phyloP scores from a whole-genome alignment of 2,113 vertebrate species.

The Brachyistius frenatus region DNA sequence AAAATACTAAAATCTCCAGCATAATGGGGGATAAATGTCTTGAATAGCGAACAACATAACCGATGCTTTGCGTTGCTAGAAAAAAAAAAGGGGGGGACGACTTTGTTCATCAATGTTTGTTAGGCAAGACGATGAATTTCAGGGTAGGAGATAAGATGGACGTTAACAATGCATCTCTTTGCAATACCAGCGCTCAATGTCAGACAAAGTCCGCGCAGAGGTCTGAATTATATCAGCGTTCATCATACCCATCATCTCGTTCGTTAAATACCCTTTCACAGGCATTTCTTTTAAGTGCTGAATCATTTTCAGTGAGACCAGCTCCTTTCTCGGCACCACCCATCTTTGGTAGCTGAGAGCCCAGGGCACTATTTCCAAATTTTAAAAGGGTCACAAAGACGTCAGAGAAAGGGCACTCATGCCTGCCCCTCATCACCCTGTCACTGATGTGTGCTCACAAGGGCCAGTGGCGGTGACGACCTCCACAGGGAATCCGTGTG shows the following conservation, averaged over 20 bases:
- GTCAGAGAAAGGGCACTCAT: slow-evolving; percentile 39
- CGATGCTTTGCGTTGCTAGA: too few relatives aligned
- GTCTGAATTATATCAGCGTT: background rate
- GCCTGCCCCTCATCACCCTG: slow-evolving; percentile 54
- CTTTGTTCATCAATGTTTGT: too few relatives aligned
- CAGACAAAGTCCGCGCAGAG: background rate
- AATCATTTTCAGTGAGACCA: slow-evolving; percentile 27
- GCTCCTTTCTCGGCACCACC: slow-evolving; percentile 31
- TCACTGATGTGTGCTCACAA: slow-evolving; percentile 59
- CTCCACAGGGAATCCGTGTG: slow-evolving; percentile 69
- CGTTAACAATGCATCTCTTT: background rate
- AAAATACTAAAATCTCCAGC: too few relatives aligned
- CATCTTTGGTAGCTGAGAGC: slow-evolving; percentile 38
- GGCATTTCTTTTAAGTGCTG: slow-evolving; percentile 35
- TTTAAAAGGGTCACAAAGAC: slow-evolving; percentile 75
- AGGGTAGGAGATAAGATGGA: too few relatives aligned
- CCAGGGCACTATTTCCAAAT: slow-evolving; percentile 56
- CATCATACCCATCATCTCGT: background rate
- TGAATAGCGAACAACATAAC: too few relatives aligned
- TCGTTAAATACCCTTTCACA: background rate
- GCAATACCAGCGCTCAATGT: background rate
- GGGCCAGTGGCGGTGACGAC: slow-evolving; percentile 38
- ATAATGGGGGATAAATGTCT: too few relatives aligned
- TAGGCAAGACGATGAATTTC: too few relatives aligned
- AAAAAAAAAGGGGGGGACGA: too few relatives aligned